Evolutionary conservation across 2,797 vertebrate species (phyloP), one percentile per base, ranked within the genome.

Genomic region (Muscicapa comitata): DNA sequence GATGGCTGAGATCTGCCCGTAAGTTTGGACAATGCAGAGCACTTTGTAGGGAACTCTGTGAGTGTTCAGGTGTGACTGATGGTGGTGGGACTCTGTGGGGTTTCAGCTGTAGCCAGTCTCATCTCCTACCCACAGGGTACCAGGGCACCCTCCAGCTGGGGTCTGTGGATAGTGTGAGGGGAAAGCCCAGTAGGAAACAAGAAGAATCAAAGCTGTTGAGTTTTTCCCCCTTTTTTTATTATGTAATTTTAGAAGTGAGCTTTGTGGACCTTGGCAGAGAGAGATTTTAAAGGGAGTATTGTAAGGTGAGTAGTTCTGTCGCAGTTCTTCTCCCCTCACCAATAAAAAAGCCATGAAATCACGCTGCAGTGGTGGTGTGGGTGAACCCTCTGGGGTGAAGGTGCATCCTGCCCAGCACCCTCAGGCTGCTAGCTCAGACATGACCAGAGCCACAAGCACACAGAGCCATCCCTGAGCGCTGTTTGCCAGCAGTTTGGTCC

Each of bases 301-400:
- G 13, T 26, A 24, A 33, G 47, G 57, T 38, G 50, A 65, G 35
- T 68, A 58, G 31, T 23, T 57, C 6, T 3, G 1, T 72, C 47
- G 38, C 43, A 31, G 61, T 29, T 61, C 35, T 40, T 31, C 43
- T 48, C 47, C 47, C 37, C 17, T 42, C 16, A 7, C 54, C 51
- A 17, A 0, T 28, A n/a, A 40, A 84, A 73, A 95, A 94, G 88
- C 94, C 92, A 96, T 95, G 94, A 76, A 71, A 7, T 66, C 1
- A 2, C 29, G 16, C 55, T 85, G 45, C 62, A 42, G 38, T 0
- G 0, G 2, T 19, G 58, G 15, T 5, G 50, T 43, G 77, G 67
- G 35, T 28, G 43, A 76, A 9, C 3, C 28, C 77, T 5, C 6
- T 1, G 0, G 59, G 81, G 45, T 42, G 17, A 4, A 57, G 83